Conservation (phyloP, 2,113 vertebrate genomes). For the Sinocyclocheilus rhinocerous region DNA sequence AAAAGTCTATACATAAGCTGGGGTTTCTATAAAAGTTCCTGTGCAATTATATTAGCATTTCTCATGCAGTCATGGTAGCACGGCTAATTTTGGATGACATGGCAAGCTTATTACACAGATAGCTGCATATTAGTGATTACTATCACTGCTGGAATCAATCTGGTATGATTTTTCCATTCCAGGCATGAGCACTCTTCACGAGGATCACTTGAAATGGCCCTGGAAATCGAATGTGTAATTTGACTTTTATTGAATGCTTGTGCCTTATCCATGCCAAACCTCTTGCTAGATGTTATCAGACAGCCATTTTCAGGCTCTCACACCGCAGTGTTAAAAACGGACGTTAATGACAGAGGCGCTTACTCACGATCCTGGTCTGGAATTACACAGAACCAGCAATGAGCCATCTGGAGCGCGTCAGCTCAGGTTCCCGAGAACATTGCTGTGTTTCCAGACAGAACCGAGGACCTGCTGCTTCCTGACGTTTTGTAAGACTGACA, state of each 20-base stretch:
- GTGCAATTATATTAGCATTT: constrained; percentile 40
- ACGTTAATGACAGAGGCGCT: constrained; percentile 29
- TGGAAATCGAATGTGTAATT: constrained; percentile 27
- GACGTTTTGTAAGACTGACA: constrained; percentile 35
- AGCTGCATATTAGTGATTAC: constrained; percentile 40
- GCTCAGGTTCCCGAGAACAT: constrained; percentile 14
- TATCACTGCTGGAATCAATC: constrained; percentile 21
- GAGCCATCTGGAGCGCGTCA: constrained; percentile 36
- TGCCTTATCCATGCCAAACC: constrained; percentile 14
- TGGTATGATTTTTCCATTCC: constrained; percentile 24
- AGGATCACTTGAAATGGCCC: constrained; percentile 23
- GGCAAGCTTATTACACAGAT: constrained; percentile 39
- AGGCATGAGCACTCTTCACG: constrained; percentile 1
- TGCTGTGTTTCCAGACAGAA: constrained; percentile 15
- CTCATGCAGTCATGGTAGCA: constrained; percentile 20
- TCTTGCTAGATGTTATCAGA: constrained; percentile 15
- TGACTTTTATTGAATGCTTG: constrained; percentile 17
- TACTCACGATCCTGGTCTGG: constrained; percentile 19
- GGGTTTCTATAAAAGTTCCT: background rate
- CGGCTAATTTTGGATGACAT: constrained; percentile 6
- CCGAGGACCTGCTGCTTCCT: constrained; percentile 28
- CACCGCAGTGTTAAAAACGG: constrained; percentile 21
- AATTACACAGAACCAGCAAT: constrained; percentile 34
- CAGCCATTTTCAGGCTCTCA: background rate
- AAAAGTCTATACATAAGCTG: background rate